Percentiles rank a stretch among this genome's conserved stretches.
phyloP scores from a whole-genome alignment of 2,888 invertebrate species.

The Agrochola litura region DNA sequence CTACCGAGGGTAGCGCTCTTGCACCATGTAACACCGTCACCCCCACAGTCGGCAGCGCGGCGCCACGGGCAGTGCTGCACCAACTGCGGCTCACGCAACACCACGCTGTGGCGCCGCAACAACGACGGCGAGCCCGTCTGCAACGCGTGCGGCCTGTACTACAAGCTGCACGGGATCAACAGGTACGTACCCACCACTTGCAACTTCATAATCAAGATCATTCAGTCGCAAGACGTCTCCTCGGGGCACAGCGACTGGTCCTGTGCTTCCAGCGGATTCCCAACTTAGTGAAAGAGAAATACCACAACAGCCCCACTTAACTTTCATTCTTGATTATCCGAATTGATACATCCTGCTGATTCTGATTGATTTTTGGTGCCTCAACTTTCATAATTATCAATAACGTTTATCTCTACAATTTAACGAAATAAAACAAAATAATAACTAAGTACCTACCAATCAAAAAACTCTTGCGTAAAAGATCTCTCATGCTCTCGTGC shows the following conservation, averaged over 20 bases:
- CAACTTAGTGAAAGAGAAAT: not conserved
- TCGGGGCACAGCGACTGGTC: not conserved
- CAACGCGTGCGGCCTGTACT: conserved; percentile 99
- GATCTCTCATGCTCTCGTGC: too few relatives aligned
- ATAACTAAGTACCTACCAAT: not conserved
- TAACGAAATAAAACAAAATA: not conserved
- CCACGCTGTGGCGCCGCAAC: conserved; percentile 99
- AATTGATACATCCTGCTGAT: not conserved
- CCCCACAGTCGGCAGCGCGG: conserved; percentile 94
- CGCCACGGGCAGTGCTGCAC: conserved; percentile 98
- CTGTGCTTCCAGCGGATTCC: not conserved
- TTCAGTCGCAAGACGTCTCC: not conserved
- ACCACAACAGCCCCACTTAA: not conserved
- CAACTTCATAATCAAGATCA: not conserved
- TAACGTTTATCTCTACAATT: not conserved
- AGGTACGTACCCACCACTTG: conserved; percentile 73
- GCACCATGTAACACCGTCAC: conserved; percentile 1
- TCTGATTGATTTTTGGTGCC: not conserved
- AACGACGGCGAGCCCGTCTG: conserved; percentile 99
- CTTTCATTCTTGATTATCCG: not conserved
- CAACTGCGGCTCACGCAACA: conserved; percentile 99
- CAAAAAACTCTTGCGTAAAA: not conserved
- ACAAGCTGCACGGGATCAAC: conserved; percentile 98
- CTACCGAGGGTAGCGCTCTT: not conserved
- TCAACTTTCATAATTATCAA: not conserved